Base-by-base conservation (phyloP, 2,797 vertebrate species). In the Chrosomus eos region DNA sequence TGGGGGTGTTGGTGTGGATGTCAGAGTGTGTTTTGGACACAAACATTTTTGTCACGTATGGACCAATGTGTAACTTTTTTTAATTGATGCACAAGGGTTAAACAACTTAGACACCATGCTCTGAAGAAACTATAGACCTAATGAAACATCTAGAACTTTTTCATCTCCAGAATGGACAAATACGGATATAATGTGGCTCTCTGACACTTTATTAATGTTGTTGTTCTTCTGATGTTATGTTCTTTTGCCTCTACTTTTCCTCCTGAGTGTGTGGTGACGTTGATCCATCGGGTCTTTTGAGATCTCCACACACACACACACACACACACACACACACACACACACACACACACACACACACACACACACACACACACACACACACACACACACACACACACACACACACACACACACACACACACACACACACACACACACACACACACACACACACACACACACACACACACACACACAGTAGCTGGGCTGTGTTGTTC, bases 401-500 rank as follows among this genome's bases (percentile, higher is more conserved):
- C 51, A 55, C 38, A 70, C 70, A 71, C 2, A 19, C 85, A 74
- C 19, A 53, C 51, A 55, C 38, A 70, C 70, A 71, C 2, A 21
- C 31, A 33, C 31, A 33, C 31, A 33, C 31, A 33, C 36, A 36
- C 36, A 38, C 36, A 38, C 36, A 38, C 36, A 38, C 36, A 38
- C 36, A 38, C 36, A 48, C 79, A 82, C 85, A 74, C 19, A 53
- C 51, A 36, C 36, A 38, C 36, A 38, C 36, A 38, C 36, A 38
- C 36, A 38, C 36, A 38, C 36, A 48, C 79, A 82, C 85, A 74
- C 19, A 53, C 51, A 55, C 38, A 71, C 70, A 64, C 2, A 16
- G n/a, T 48, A 11, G 21, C 38, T 43, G 43, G 43, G 43, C 11
- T 45, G 43, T 48, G 72, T 79, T 92, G 92, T 84, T 85, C 88